Base-by-base conservation (phyloP, 1,140 invertebrate species). In the Lepidotrigona ventralis region DNA sequence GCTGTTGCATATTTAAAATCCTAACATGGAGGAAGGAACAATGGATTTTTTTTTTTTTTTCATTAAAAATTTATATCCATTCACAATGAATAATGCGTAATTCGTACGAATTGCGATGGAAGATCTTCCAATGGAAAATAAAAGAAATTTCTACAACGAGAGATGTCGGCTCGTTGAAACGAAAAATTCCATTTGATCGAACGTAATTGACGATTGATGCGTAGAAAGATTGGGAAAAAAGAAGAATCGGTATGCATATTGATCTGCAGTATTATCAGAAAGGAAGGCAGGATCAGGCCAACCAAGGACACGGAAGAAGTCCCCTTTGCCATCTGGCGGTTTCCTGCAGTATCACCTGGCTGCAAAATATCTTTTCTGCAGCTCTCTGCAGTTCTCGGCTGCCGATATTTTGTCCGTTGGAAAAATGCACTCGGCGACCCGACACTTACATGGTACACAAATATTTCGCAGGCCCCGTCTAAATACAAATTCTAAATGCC, bases 261-360 rank as follows among this genome's bases (percentile, higher is more conserved):
- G 78, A 87, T 87, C 66, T 56, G 21, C 29, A 72, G 66, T 15
- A 29, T 19, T 26, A 69, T 75, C 26, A 79, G 15, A 39, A 81
- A 66, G 51, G 70, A 76, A 60, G 77, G 54, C 69, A 79, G 63
- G 79, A 78, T 80, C 78, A 17, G 54, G 46, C 9, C 21, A 17
- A 39, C 33, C 46, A 89, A 89, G 87, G 83, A 89, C 75, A 77
- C 33, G 84, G 90, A 91, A 91, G 90, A 90, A 81, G 90, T 92
- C 88, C 89, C 86, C 87, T 91, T 93, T 92, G 93, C 93, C 93
- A 94, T 94, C 93, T 94, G 90, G 91, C 91, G 93, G 93, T 90
- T 84, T 80, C 56, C 53, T 39, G 70, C 51, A 79, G 91, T 80
- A 94, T 91, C 88, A 89, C 84, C 86, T 90, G 85, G 51, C 78